A percentile compares a stretch with the other conserved stretches of the same genome.
Conservation (phyloP, 2,113 vertebrate genomes). For the Tetraodon nigroviridis region DNA sequence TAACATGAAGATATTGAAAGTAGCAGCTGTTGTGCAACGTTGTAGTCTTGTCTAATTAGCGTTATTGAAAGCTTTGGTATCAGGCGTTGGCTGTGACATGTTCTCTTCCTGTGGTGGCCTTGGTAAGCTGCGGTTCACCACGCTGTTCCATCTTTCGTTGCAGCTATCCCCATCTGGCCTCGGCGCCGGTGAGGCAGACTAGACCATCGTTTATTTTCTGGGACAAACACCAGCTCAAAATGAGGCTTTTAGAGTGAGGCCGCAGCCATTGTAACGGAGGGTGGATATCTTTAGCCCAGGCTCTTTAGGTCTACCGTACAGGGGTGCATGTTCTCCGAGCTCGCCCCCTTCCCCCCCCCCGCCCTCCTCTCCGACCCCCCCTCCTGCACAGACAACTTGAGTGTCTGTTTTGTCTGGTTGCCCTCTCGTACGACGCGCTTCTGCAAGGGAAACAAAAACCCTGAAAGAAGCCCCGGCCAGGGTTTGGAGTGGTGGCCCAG, state of each 20-base stretch:
- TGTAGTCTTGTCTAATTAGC: too few species aligned
- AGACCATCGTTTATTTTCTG: background rate
- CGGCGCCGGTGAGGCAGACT: too few species aligned
- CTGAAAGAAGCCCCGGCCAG: conserved; percentile 68
- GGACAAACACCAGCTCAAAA: background rate
- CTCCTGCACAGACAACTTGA: conserved; percentile 74
- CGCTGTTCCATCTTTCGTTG: too few species aligned
- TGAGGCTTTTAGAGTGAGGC: background rate
- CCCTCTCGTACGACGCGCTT: conserved; percentile 73
- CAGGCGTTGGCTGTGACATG: too few species aligned
- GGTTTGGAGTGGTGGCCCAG: conserved; percentile 81
- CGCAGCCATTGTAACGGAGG: conserved; percentile 13
- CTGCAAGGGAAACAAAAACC: conserved; percentile 64
- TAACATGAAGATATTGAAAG: too few species aligned
- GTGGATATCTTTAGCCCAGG: conserved; percentile 46
- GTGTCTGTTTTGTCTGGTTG: conserved; percentile 91
- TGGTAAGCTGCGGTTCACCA: too few species aligned
- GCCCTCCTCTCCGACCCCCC: conserved; percentile 38
- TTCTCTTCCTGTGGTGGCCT: too few species aligned
- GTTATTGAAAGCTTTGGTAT: too few species aligned
- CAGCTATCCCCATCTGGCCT: too few species aligned
- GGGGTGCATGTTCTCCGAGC: conserved; percentile 52
- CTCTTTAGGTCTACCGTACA: conserved; percentile 48
- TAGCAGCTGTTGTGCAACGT: too few species aligned
- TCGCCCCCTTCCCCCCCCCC: conserved; percentile 37